Evolutionary conservation across 2,888 invertebrate genomes (phyloP).

Genomic region (Drosophila tanythrix): DNA sequence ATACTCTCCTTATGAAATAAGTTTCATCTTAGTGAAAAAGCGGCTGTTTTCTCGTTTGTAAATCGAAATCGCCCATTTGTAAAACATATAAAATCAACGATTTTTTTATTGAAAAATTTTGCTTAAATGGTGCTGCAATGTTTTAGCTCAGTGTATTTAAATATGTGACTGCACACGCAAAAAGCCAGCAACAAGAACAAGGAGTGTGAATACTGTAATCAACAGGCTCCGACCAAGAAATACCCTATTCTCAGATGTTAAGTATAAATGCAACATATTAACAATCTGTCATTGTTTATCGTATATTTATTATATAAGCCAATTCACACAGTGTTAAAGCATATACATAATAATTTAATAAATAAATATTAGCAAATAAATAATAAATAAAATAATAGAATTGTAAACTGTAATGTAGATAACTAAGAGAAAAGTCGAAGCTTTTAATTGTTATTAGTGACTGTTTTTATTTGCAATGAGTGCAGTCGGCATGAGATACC

Average conservation of each 20-base stretch:
- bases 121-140: neutral
- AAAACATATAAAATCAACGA: neutral
- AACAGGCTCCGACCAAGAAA: neutral
- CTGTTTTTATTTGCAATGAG: neutral
- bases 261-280: neutral
- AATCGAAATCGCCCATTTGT: neutral
- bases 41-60: neutral
- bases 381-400: neutral
- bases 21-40: neutral
- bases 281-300: neutral
- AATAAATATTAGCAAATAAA: neutral
- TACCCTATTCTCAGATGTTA: neutral
- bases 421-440: neutral
- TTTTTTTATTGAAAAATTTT: neutral
- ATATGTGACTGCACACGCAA: neutral
- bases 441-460: neutral
- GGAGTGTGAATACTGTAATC: neutral
- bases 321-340: neutral
- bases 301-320: neutral
- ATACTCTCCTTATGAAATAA: neutral
- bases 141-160: neutral
- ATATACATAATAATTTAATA: neutral
- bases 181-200: slow-evolving; percentile 1
- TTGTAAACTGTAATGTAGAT: neutral
- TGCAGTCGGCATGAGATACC: neutral